phyloP scores from a whole-genome alignment of 2,797 vertebrate species.

The Neosilurus mollespiculum region DNA sequence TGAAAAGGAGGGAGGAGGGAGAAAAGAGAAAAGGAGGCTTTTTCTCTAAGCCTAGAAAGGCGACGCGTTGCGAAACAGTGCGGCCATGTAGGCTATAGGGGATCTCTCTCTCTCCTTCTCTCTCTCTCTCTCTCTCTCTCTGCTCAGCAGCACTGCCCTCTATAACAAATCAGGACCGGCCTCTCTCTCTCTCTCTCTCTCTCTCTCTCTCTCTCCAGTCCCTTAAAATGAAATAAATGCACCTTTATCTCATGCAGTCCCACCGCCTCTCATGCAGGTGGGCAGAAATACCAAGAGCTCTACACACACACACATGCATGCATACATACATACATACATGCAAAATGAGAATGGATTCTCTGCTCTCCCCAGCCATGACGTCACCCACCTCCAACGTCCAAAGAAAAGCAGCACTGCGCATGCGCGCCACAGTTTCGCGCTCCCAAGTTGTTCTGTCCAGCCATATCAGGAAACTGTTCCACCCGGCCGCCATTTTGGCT shows the following conservation, averaged over 20 bases:
- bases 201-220: not conserved
- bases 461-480: conserved; percentile 3
- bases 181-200: not conserved
- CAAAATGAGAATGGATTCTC: conserved; percentile 57
- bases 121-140: not conserved
- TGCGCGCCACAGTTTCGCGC: conserved; percentile 56
- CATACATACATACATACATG: not conserved
- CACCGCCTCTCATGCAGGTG: conserved; percentile 64
- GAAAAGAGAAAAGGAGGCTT: conserved; percentile 3
- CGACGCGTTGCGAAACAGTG: conserved; percentile 62
- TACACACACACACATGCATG: not conserved
- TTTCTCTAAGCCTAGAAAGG: conserved; percentile 63
- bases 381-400: conserved; percentile 59
- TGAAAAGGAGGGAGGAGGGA: not conserved
- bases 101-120: not conserved
- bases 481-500: conserved; percentile 37
- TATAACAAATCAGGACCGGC: conserved; percentile 1
- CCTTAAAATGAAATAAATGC: conserved; percentile 47
- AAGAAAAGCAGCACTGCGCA: conserved; percentile 62
- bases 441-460: not conserved
- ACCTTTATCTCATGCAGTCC: conserved; percentile 52
- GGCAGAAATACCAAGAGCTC: not conserved
- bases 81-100: conserved; percentile 64
- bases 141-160: conserved; percentile 4
- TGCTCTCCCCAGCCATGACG: conserved; percentile 71